Conservation (phyloP, 64 coral and sea anemone genomes). For the Exaiptasia diaphana region DNA sequence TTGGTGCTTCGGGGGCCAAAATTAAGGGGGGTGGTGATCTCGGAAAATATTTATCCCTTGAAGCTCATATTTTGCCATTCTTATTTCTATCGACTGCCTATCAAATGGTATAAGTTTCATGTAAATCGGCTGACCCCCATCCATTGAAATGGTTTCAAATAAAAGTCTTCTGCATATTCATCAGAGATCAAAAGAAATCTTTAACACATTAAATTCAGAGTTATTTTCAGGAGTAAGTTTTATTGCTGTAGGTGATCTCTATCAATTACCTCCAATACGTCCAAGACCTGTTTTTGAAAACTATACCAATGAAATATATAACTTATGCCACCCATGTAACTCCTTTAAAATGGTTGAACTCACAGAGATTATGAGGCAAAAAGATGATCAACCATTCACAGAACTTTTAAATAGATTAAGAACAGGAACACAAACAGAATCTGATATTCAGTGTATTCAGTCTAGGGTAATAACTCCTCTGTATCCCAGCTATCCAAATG, state of each 20-base stretch:
- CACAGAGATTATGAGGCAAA: slow-evolving; percentile 48
- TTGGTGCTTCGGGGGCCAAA: no score
- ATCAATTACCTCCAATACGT: slow-evolving; percentile 25
- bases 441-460: slow-evolving; percentile 2
- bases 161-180: slow-evolving; percentile 40
- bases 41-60: no score
- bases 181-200: slow-evolving; percentile 47
- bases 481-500: not conserved
- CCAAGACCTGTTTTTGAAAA: slow-evolving; percentile 25
- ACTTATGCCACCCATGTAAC: slow-evolving; percentile 35
- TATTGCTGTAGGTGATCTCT: slow-evolving; percentile 39
- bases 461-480: not conserved
- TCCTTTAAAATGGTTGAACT: slow-evolving; percentile 49
- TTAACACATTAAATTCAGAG: slow-evolving; percentile 24
- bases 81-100: no score
- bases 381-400: slow-evolving; percentile 50
- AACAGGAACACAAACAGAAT: not conserved
- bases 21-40: no score
- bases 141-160: no score
- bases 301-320: slow-evolving; percentile 27
- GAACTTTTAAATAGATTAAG: slow-evolving; percentile 14
- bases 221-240: slow-evolving; percentile 38
- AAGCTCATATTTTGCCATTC: no score
- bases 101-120: no score
- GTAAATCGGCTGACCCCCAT: no score